Evolutionary conservation across 2,888 invertebrate species (phyloP).

Genomic region (Campoletis raptor): DNA sequence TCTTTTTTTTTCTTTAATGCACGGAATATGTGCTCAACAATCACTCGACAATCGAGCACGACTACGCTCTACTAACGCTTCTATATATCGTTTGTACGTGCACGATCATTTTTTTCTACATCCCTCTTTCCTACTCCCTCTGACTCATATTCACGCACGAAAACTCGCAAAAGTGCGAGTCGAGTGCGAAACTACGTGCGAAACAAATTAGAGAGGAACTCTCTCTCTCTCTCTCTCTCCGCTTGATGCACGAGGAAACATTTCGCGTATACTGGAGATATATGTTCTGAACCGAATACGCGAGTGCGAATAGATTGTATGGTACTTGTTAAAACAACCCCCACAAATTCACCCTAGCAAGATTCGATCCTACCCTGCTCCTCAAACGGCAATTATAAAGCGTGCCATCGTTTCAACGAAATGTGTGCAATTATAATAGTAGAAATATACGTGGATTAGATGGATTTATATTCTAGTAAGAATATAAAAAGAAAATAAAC

Average conservation of each 20-base stretch:
- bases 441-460: neutral
- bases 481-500: neutral
- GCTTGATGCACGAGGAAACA: conserved; percentile 45
- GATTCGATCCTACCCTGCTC: neutral
- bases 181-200: conserved; percentile 64
- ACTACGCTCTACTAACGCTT: conserved; percentile 37
- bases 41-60: conserved; percentile 68
- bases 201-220: conserved; percentile 49
- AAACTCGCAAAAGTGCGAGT: conserved; percentile 63
- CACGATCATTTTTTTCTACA: conserved; percentile 32
- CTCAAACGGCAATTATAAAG: conserved; percentile 15
- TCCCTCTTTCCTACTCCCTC: conserved; percentile 22
- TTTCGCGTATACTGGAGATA: conserved; percentile 25
- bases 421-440: conserved; percentile 4
- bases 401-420: neutral
- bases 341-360: neutral
- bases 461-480: neutral
- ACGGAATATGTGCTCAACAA: conserved; percentile 59
- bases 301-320: conserved; percentile 20
- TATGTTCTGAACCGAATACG: conserved; percentile 14
- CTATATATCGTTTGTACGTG: conserved; percentile 21
- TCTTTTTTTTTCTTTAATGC: conserved; percentile 46
- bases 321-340: conserved; percentile 9
- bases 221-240: conserved; percentile 6
- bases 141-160: conserved; percentile 51